Evolutionary conservation across 2,113 vertebrate genomes (phyloP), one percentile per base, ranked within the genome.

Genomic region (Notiomystis cincta): DNA sequence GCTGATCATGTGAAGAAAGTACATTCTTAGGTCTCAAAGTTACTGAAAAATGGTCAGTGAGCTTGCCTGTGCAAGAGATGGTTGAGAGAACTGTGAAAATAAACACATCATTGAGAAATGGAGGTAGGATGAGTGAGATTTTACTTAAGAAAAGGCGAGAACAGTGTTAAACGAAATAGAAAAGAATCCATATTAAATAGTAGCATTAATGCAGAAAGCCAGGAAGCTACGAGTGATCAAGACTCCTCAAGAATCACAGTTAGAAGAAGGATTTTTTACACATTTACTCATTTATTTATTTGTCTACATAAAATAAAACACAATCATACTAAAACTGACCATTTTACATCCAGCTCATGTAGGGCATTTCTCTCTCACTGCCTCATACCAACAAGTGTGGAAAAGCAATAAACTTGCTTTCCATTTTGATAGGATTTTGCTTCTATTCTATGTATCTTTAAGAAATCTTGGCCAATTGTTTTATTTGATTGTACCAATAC

Each of bases 51-150:
- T 93, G 94, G 95, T 96, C 95, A 95, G 93, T 51, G 60, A 95
- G 48, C 48, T 93, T 93, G 85, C 37, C 85, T 94, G 53, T 95
- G 92, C 88, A 92, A 90, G 82, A 92, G 85, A 85, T 85, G 85
- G 47, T 83, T 92, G 87, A 80, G 93, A 73, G 91, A 93, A 92
- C 90, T 94, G 88, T 93, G 93, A 95, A 96, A 93, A 96, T 90
- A 96, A 95, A 95, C 85, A 94, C 85, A 90, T 96, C 90, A 16
- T 96, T 94, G 94, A 95, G 92, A 90, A 92, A 89, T 66, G 64
- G 90, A 96, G 95, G 93, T 96, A 97, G 95, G 95, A 94, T 94
- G 95, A 88, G 95, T 97, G 96, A 92, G 95, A 96, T 94, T 94
- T 94, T 96, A 64, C 92, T 95, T 93, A 89, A 96, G 96, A 92